Conservation (phyloP, 37 sponge, comb jelly and placozoan genomes). For the Hexactinellida sp. region DNA sequence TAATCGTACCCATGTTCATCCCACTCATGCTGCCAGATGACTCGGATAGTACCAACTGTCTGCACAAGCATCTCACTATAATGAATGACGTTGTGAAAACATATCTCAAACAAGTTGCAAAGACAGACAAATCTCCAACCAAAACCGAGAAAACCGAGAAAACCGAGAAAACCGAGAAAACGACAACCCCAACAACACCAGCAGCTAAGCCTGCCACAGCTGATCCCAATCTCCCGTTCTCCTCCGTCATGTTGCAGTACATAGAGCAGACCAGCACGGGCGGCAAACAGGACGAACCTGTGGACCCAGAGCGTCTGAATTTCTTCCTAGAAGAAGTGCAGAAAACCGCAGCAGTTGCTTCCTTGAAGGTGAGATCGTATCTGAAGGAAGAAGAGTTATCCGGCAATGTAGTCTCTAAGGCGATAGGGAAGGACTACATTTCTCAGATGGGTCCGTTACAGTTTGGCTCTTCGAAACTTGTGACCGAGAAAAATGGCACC, state of each 20-base stretch:
- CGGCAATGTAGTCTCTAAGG: not conserved
- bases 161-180: too few species aligned
- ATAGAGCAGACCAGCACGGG: not conserved
- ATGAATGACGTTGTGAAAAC: not conserved
- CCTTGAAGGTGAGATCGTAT: not conserved
- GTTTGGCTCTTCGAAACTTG: slow-evolving; percentile 33
- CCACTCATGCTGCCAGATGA: not conserved
- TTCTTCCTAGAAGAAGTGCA: slow-evolving; percentile 17
- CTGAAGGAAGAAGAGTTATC: not conserved
- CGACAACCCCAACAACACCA: not conserved
- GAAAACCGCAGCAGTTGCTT: not conserved
- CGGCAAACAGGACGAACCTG: not conserved
- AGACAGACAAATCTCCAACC: not conserved
- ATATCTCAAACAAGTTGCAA: not conserved
- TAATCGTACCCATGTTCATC: not conserved
- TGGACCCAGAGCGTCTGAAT: not conserved
- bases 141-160: not conserved
- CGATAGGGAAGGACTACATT: slow-evolving; percentile 35
- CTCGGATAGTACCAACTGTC: not conserved
- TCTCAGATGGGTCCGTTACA: slow-evolving; percentile 57
- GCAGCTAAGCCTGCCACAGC: not conserved
- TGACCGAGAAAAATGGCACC: slow-evolving; percentile 8
- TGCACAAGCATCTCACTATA: slow-evolving; percentile 10
- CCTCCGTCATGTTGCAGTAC: slow-evolving; percentile 10
- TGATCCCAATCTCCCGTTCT: not conserved